A percentile compares a stretch with the other conserved stretches of the same genome.
Conservation (phyloP, 2,113 vertebrate genomes). For the Climacteris rufus region DNA sequence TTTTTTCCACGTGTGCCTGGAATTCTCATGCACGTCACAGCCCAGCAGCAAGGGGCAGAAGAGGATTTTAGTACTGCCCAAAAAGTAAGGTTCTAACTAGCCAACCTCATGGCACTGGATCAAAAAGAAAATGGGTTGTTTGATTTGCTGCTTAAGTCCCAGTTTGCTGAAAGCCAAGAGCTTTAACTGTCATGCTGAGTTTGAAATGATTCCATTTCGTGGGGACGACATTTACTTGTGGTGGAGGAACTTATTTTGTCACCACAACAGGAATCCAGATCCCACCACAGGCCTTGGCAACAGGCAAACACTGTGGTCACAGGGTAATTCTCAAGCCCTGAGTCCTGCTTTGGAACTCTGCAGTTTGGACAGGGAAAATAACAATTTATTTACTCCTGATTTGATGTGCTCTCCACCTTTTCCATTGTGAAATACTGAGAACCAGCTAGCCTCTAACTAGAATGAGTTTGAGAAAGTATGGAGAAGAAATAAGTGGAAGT, state of each 20-base stretch:
- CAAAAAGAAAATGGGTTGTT: constrained; percentile 3
- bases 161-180: neutral
- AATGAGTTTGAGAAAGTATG: neutral
- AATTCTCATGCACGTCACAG: neutral
- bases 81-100: neutral
- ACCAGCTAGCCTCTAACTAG: neutral
- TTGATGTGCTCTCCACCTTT: constrained; percentile 10
- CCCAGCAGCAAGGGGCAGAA: neutral
- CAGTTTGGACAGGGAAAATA: neutral
- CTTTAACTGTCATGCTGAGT: neutral
- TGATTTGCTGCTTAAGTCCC: neutral
- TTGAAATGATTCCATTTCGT: constrained; percentile 17
- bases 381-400: neutral
- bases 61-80: neutral
- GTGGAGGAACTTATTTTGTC: neutral
- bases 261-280: neutral
- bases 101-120: neutral
- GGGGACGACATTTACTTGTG: neutral
- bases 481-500: neutral
- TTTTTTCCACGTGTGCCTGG: neutral
- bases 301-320: neutral
- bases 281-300: neutral
- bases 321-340: neutral
- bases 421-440: neutral
- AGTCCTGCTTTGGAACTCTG: neutral